Conservation (phyloP, 2,888 invertebrate species). For the Troides helena region DNA sequence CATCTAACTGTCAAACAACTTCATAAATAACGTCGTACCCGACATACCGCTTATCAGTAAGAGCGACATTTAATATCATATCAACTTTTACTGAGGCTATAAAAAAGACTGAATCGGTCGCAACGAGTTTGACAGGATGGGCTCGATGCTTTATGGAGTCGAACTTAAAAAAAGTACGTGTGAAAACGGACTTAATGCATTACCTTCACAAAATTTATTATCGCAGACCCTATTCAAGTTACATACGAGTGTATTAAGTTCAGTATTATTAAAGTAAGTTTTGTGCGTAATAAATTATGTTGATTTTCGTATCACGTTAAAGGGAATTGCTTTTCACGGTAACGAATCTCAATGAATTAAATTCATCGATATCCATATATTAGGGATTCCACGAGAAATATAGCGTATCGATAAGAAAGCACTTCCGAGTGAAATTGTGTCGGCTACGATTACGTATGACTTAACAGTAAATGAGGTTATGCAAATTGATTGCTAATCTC, state of each 20-base stretch:
- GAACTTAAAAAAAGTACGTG: constrained; percentile 2
- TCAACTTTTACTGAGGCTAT: constrained; percentile 30
- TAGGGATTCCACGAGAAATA: constrained; percentile 2
- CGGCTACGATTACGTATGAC: constrained; percentile 31
- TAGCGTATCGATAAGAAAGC: constrained; percentile 3
- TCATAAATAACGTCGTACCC: constrained; percentile 9
- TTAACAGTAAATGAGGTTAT: constrained; percentile 29
- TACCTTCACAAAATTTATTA: neutral
- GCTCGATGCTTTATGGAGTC: neutral
- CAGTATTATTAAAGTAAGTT: neutral
- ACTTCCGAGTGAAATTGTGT: constrained; percentile 30
- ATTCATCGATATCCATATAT: neutral
- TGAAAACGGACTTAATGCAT: neutral
- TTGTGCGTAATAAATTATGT: neutral
- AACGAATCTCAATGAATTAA: neutral
- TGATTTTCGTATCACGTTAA: neutral
- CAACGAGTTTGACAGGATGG: constrained; percentile 24
- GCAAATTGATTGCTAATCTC: constrained; percentile 30
- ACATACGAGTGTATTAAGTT: neutral
- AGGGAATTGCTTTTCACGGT: neutral
- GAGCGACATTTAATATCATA: constrained; percentile 29
- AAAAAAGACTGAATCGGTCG: constrained; percentile 24
- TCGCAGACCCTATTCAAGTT: neutral
- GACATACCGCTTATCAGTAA: constrained; percentile 28
- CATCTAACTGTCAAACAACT: constrained; percentile 21